A percentile compares a stretch with the other conserved stretches of the same genome.
Conservation (phyloP, 2,888 invertebrate species). For the Coenonympha arcania region DNA sequence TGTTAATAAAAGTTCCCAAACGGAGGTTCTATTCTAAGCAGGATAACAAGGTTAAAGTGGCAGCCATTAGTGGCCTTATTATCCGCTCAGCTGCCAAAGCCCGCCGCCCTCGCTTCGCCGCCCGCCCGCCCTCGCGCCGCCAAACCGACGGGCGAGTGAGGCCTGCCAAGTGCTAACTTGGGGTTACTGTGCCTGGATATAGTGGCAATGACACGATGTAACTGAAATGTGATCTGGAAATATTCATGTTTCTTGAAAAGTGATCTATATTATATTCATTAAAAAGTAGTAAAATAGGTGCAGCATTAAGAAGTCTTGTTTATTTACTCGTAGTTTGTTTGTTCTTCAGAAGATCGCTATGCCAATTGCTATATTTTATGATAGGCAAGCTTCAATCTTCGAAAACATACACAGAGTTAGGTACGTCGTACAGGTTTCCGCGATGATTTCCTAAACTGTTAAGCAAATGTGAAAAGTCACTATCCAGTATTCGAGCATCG, state of each 20-base stretch:
- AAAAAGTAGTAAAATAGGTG: no score
- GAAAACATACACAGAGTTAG: no score
- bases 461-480: no score
- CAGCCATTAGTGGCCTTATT: constrained; percentile 15
- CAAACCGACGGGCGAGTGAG: not conserved
- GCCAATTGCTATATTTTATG: no score
- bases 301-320: no score
- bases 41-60: constrained; percentile 14
- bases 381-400: no score
- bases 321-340: no score
- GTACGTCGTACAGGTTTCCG: no score
- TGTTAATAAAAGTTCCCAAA: not conserved
- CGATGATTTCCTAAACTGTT: no score
- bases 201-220: not conserved
- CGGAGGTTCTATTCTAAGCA: not conserved
- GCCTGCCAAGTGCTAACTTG: constrained; percentile 1
- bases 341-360: no score
- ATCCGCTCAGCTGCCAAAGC: constrained; percentile 11
- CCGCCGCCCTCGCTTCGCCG: not conserved
- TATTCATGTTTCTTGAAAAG: not conserved
- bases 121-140: not conserved
- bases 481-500: no score
- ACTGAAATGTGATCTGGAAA: not conserved
- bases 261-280: no score
- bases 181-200: not conserved